Base-by-base conservation (phyloP, 2,797 vertebrate genomes). In the Lemur catta region DNA sequence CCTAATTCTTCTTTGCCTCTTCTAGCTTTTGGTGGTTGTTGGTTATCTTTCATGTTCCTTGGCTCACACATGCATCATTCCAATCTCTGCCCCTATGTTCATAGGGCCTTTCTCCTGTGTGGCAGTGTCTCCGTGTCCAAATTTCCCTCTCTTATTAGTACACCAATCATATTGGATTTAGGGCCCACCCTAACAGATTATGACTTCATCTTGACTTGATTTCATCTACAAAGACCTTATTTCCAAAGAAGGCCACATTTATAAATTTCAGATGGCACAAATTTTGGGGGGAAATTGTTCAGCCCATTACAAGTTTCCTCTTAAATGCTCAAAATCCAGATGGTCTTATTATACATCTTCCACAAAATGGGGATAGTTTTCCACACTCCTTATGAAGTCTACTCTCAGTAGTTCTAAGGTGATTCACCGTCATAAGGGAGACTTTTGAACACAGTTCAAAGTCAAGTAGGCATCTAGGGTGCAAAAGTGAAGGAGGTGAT, bases 301-400 rank as follows among this genome's bases (percentile, higher is more conserved):
- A 92, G 43, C 43, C 10, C 11, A 76, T 18, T 55, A 71, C 18
- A 91, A 85, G 30, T 52, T 91, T 93, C 26, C 33, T 81, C 14
- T 71, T 78, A 85, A 94, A 52, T 67, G 12, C 6, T 82, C 24
- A 85, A 85, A 95, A 72, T 82, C 33, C 10, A 95, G 89, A 55
- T 28, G 26, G 28, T 91, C 12, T 87, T 67, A 69, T 30, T 65
- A 57, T 38, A 46, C 3, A 38, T 59, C 2, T 91, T 84, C 22
- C 46, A 87, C 52, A 91, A 76, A 71, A 46, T 48, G 18, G 1
- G 20, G 6, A 35, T 59, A n/a, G 12, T 6, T 61, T 76, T 41
- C 35, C 3, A 75, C 7, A 17, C 15, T 93, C 46, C 38, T 57
- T 30, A 61, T 33, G 35, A 74, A 81, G 24, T 17, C 4, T 84